Conservation (phyloP, 2,797 vertebrate genomes). For the Phataginus tricuspis region DNA sequence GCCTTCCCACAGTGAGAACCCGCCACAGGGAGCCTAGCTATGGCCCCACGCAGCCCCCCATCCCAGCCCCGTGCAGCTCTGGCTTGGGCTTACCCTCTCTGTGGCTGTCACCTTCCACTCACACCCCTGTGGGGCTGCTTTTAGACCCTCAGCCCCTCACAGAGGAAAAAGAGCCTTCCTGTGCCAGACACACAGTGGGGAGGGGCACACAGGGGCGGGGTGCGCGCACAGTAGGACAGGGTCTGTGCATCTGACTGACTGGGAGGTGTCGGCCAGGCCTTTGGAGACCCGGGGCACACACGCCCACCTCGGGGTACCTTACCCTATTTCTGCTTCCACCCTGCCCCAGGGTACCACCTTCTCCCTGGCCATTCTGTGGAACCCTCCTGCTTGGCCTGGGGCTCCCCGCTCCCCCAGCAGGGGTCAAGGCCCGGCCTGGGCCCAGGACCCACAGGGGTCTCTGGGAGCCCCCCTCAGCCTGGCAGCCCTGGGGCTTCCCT, state of each 20-base stretch:
- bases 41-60: no score
- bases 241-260: fast-evolving
- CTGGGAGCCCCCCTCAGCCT: background rate
- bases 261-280: background rate
- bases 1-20: background rate
- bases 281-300: background rate
- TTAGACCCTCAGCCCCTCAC: background rate
- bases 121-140: fast-evolving
- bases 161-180: background rate
- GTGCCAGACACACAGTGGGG: background rate
- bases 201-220: background rate
- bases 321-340: background rate
- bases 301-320: no score
- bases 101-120: background rate
- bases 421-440: background rate
- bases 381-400: background rate
- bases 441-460: background rate
- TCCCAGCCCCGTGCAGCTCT: background rate
- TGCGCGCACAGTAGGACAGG: background rate
- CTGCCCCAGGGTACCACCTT: background rate
- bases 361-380: fast-evolving
- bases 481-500: background rate
- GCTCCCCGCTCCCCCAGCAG: background rate
- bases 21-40: background rate
- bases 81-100: background rate